Conservation (phyloP, 2,113 vertebrate species). For the Ochotona curzoniae region DNA sequence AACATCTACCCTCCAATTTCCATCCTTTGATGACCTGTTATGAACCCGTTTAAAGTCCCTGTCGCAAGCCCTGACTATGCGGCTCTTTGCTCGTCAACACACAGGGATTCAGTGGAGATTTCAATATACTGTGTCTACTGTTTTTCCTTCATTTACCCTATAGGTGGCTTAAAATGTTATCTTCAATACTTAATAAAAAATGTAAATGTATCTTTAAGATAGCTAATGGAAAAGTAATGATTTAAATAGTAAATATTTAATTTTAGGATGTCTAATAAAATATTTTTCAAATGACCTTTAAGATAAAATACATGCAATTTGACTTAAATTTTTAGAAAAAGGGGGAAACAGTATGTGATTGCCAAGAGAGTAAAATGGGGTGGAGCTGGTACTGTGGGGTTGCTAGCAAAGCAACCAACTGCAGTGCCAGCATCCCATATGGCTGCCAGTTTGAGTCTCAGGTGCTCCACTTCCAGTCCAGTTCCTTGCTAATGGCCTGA, state of each 20-base stretch:
- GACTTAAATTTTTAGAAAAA: neutral
- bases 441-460: too few species aligned
- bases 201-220: neutral
- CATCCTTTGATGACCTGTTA: neutral
- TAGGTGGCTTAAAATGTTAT: neutral
- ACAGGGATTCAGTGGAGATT: neutral
- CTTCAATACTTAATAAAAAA: neutral
- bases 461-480: too few species aligned
- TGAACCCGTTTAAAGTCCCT: neutral
- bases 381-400: too few species aligned
- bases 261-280: neutral
- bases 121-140: neutral
- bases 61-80: neutral
- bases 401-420: too few species aligned
- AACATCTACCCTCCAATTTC: neutral
- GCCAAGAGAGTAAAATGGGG: neutral
- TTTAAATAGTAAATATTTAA: slow-evolving; percentile 43
- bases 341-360: neutral
- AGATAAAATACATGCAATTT: slow-evolving; percentile 26
- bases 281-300: slow-evolving; percentile 31
- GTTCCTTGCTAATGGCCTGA: too few species aligned
- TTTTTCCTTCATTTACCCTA: neutral
- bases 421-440: too few species aligned
- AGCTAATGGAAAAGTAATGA: slow-evolving; percentile 21
- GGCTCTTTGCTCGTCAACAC: neutral